These are phyloP conservation scores for Spilarctia lutea DNA, from an alignment of 2,888 invertebrate species.

Conservation along the genomic window DNA sequence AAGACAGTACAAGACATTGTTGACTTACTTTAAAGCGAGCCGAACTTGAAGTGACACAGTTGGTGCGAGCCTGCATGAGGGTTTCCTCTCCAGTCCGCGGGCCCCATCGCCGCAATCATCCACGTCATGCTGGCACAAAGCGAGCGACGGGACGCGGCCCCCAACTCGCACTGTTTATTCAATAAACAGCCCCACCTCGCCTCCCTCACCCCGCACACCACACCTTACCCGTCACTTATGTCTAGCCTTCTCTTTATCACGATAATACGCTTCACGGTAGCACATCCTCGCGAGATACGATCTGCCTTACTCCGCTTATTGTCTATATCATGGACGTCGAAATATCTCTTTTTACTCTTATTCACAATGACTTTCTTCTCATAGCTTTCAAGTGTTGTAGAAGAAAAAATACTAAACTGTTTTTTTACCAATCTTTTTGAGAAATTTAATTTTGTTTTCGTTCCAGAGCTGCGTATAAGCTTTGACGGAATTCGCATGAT, in stretches of 20 bases:
- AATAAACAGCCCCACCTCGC: constrained; percentile 67
- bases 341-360: constrained; percentile 15
- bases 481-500: neutral
- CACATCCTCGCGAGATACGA: constrained; percentile 44
- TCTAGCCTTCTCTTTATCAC: constrained; percentile 51
- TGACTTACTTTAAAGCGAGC: constrained; percentile 13
- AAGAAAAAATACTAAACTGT: neutral
- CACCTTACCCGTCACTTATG: constrained; percentile 51
- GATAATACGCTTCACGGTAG: constrained; percentile 49
- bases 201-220: constrained; percentile 44
- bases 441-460: neutral
- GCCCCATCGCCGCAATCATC: constrained; percentile 43
- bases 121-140: constrained; percentile 72
- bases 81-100: constrained; percentile 22
- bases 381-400: neutral
- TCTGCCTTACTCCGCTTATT: constrained; percentile 35
- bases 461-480: neutral
- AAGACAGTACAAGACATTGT: constrained; percentile 8
- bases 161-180: constrained; percentile 71
- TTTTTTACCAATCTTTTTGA: neutral
- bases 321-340: constrained; percentile 40
- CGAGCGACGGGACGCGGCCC: constrained; percentile 46
- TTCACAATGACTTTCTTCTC: neutral
- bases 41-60: constrained; percentile 14
- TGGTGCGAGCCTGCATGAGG: constrained; percentile 2